A percentile compares a stretch with the other conserved stretches of the same genome.
Evolutionary conservation across 2,797 vertebrate genomes (phyloP).

Genomic region (Microctenopoma steveboyesi): DNA sequence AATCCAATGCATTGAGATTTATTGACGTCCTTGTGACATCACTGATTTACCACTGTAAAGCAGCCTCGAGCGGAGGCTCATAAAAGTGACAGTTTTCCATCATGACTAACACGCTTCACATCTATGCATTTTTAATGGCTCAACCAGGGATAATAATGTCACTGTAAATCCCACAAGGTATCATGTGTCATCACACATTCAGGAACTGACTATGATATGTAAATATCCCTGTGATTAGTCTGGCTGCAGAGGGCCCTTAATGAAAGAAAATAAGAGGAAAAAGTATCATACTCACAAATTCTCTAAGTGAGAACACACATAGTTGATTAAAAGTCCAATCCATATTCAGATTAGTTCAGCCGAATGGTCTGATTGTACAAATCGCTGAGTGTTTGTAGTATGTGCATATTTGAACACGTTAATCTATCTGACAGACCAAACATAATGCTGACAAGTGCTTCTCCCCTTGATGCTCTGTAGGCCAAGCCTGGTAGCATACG

Average conservation of each 20-base stretch:
- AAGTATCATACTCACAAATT: conserved; percentile 9
- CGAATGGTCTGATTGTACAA: conserved; percentile 67
- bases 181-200: conserved; percentile 24
- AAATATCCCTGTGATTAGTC: conserved; percentile 41
- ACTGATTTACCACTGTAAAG: conserved; percentile 15
- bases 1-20: conserved; percentile 5
- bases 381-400: conserved; percentile 70
- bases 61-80: background rate
- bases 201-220: conserved; percentile 26
- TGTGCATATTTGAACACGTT: conserved; percentile 80
- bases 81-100: conserved; percentile 26
- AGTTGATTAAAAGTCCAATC: conserved; percentile 49
- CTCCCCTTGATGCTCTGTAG: conserved; percentile 49
- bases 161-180: conserved; percentile 31
- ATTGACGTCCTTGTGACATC: background rate
- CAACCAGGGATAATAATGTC: conserved; percentile 44
- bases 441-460: conserved; percentile 69
- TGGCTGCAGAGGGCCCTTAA: background rate
- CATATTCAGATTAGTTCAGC: conserved; percentile 59
- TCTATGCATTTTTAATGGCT: conserved; percentile 57
- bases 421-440: conserved; percentile 71
- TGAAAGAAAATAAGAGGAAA: conserved; percentile 15
- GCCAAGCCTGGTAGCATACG: conserved; percentile 42
- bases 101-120: conserved; percentile 19
- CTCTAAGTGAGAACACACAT: conserved; percentile 27